Base-by-base conservation (phyloP, 2,797 vertebrate genomes). In the Tapirus indicus region DNA sequence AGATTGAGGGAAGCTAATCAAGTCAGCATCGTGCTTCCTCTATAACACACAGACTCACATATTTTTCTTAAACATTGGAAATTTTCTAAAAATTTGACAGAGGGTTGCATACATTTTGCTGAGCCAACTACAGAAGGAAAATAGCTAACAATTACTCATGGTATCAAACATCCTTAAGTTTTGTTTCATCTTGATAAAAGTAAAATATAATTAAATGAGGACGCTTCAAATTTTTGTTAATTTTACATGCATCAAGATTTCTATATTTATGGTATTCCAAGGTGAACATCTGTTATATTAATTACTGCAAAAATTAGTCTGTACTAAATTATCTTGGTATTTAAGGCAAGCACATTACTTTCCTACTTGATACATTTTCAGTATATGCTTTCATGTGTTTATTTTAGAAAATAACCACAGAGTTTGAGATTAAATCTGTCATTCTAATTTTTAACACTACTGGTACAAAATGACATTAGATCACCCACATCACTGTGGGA, bases 251-350 rank as follows among this genome's bases (percentile, higher is more conserved):
- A 75, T 64, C 25, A 75, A 94, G 25, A 58, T 95, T 96, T 56
- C 56, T 96, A 29, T 66, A 92, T 66, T 38, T 96, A 96, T 97
- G 49, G 64, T 93, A 93, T 95, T 91, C 20, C 54, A 89, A 97
- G 80, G 84, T 94, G 93, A 80, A 68, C 27, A 25, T 95, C 91
- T 97, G 80, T 91, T 98, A 75, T 97, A 97, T 89, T 97, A 97
- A 94, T 93, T 87, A 32, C 23, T 17, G 5, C 6, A 91, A 66
- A 27, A 78, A 79, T 69, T 83, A 92, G 27, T 69, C 89, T 77
- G 17, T 3, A 90, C 82, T 96, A 72, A 75, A 38, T 95, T 88
- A 78, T 95, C 78, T 88, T 94, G 68, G 23, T 77, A 82, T 54
- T 49, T 23, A 29, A 97, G 80, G 23, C 20, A 38, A 97, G 35